phyloP scores from a whole-genome alignment of 2,888 invertebrate genomes.

The Argyresthia albistria region DNA sequence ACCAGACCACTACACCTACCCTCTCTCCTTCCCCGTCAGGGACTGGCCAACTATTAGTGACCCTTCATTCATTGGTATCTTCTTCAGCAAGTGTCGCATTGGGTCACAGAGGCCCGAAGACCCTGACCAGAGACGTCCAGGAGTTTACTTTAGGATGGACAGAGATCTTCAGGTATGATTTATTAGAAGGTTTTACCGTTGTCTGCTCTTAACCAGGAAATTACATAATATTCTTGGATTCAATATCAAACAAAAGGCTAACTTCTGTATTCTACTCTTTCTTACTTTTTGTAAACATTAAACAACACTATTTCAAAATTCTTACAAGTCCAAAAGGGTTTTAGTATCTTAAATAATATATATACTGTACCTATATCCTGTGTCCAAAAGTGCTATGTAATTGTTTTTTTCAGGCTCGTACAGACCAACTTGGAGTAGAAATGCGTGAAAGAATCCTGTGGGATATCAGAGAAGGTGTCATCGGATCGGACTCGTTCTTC shows the following conservation, averaged over 20 bases:
- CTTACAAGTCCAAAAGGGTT: not conserved
- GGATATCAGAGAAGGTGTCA: slow-evolving; percentile 92
- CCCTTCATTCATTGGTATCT: slow-evolving; percentile 95
- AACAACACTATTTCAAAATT: not conserved
- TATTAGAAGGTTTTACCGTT: too few relatives aligned
- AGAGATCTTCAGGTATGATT: slow-evolving; percentile 54
- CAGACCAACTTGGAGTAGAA: slow-evolving; percentile 88
- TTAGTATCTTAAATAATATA: too few relatives aligned
- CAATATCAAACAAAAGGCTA: too few relatives aligned
- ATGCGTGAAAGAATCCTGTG: slow-evolving; percentile 88
- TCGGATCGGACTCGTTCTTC: slow-evolving; percentile 91
- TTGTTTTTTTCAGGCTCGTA: slow-evolving; percentile 65
- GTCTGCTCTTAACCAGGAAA: too few relatives aligned
- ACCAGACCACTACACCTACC: slow-evolving; percentile 87
- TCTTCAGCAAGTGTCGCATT: slow-evolving; percentile 90
- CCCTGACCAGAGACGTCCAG: slow-evolving; percentile 81
- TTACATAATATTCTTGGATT: too few relatives aligned
- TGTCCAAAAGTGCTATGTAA: not conserved
- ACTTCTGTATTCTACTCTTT: too few relatives aligned
- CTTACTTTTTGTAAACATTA: too few relatives aligned
- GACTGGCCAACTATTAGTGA: slow-evolving; percentile 91
- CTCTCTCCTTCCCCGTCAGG: slow-evolving; percentile 87
- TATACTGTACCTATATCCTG: too few relatives aligned
- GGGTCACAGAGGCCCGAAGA: slow-evolving; percentile 82
- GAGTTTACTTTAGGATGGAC: slow-evolving; percentile 84